Evolutionary conservation across 2,113 vertebrate species (phyloP), one percentile per base, ranked within the genome.

Genomic region (Tympanuchus pallidicinctus): DNA sequence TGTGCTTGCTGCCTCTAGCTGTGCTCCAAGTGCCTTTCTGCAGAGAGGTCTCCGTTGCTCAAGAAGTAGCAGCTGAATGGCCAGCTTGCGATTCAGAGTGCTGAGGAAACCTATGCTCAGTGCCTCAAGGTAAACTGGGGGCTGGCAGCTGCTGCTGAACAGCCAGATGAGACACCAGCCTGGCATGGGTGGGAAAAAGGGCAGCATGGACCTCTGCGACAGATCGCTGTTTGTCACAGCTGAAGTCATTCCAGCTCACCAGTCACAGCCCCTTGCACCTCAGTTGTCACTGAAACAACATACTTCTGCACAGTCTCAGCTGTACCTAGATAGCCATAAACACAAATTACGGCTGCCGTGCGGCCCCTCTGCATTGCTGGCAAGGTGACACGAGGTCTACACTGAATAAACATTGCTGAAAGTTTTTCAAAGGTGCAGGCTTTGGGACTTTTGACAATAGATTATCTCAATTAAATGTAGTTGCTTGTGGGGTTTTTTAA

Each of bases 331-430:
- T 19, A 64, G 28, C 28, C 60, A 42, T 22, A 63, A 80, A 64
- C 38, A 88, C 52, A 63, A 86, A 60, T 47, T 32, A 25, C 13
- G 27, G 19, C 36, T 63, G 14, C 7, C 22, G 19, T 59, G 77
- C 90, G 79, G 19, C 21, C 60, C 45, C n/a, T 61, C 81, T 57
- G 4, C 21, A 67, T 64, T 78, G 18, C 1, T 3, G 36, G 48
- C 54, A 45, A 59, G 30, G 16, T 79, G 48, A 94, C 92, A 73
- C 28, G 57, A 80, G 34, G 52, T 77, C 71, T 85, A n/a, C 15
- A 40, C 27, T 52, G 61, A 85, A 67, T 57, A 82, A 95, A 77
- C 11, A 30, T 25, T 65, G 47, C 52, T 67, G 27, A 69, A 94
- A 88, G 3, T 61, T 81, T 83, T 74, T 59, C 13, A 65, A 69